Base-by-base conservation (phyloP, 2,888 invertebrate genomes). In the Electrophaes corylata region DNA sequence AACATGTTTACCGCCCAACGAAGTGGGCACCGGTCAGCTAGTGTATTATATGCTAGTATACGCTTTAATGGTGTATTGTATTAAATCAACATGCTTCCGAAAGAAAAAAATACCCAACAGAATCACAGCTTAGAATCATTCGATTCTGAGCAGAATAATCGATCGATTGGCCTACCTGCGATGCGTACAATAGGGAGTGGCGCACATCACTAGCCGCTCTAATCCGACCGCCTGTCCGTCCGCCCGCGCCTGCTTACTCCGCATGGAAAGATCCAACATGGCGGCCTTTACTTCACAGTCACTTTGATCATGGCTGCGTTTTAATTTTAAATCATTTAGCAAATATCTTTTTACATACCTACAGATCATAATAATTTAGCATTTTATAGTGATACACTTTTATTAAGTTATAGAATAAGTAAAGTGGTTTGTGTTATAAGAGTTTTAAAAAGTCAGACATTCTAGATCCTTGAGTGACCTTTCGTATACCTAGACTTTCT, bases 381-480 rank as follows among this genome's bases (percentile, higher is more conserved):
- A 71, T 78, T 76, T 37, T 83, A 79, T 81, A 80, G 60, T 71
- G 69, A 70, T 73, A 76, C 63, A 71, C 75, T 81, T 83, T 79
- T 81, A 70, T 79, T 83, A 86, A 81, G 78, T 78, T 69, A 77
- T 70, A 75, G 75, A 75, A 75, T 81, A 83, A 84, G 79, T 79
- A 75, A 81, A 75, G 86, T 85, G 79, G 72, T 82, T 75, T 62
- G 76, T 85, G 86, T 86, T 79, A 69, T 79, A 82, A 75, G 75
- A 81, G 84, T 85, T 80, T 64, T 81, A 73, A 78, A 85, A 79
- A 86, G 73, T 81, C 79, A 64, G 79, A 80, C 81, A 81, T 83
- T 84, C 81, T 86, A 84, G 84, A 89, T 88, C 88, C 86, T 88
- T 86, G 87, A 85, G 86, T 89, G 90, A 90, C 89, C 89, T 89